Evolutionary conservation across 2,113 vertebrate genomes (phyloP).

Genomic region (Fulmarus glacialis): DNA sequence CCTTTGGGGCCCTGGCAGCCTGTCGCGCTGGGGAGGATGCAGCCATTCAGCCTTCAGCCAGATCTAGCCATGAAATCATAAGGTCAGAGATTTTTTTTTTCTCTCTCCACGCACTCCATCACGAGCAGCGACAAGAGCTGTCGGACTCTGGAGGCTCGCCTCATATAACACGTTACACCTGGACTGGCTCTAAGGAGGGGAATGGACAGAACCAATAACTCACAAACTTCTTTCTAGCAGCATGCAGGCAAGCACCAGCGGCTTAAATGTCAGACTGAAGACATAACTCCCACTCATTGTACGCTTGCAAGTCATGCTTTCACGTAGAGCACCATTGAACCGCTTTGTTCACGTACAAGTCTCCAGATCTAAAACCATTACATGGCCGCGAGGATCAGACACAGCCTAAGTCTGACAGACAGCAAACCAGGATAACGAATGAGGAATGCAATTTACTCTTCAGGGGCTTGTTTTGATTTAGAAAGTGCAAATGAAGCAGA

Average conservation of each 20-base stretch:
- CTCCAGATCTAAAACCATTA: background rate
- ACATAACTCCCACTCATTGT: background rate
- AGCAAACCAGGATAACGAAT: background rate
- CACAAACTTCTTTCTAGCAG: background rate
- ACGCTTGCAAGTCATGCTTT: background rate
- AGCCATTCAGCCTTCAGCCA: background rate
- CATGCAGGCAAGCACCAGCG: background rate
- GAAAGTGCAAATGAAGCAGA: background rate
- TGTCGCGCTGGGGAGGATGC: accelerated
- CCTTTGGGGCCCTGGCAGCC: background rate
- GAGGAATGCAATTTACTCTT: background rate
- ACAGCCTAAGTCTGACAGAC: background rate
- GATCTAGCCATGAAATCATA: background rate
- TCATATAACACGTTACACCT: background rate
- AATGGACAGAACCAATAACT: background rate
- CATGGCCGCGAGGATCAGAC: background rate
- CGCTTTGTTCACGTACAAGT: background rate
- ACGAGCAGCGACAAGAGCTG: background rate
- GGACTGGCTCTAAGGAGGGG: background rate
- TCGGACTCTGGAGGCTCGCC: background rate
- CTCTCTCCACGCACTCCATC: background rate
- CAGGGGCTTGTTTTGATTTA: background rate
- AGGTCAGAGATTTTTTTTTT: background rate
- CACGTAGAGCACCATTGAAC: background rate
- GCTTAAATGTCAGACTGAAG: background rate